Conservation (phyloP, 2,888 invertebrate species). For the Xiphydria camelus region DNA sequence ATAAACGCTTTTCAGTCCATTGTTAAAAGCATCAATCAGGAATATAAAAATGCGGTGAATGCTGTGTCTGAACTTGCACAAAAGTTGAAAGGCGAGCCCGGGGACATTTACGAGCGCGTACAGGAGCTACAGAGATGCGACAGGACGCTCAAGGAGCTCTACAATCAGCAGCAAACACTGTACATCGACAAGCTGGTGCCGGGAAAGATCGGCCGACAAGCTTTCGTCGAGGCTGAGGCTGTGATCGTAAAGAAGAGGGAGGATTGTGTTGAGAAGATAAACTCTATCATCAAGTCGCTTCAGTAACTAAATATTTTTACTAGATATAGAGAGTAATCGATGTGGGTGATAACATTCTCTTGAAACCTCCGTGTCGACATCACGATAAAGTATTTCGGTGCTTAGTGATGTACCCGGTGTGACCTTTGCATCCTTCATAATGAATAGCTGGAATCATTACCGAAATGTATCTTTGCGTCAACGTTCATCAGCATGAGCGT, state of each 20-base stretch:
- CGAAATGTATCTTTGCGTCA: too few species aligned
- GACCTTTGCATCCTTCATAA: too few species aligned
- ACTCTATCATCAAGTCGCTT: slow-evolving; percentile 58
- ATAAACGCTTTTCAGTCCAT: slow-evolving; percentile 56
- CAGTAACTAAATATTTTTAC: slow-evolving; percentile 44
- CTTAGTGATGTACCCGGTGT: too few species aligned
- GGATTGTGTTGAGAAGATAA: slow-evolving; percentile 62
- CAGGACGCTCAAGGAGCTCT: slow-evolving; percentile 56
- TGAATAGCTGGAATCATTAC: too few species aligned
- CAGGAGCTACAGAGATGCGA: slow-evolving; percentile 66
- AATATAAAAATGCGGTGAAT: slow-evolving; percentile 64
- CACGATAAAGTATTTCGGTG: too few species aligned
- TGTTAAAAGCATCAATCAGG: slow-evolving; percentile 64
- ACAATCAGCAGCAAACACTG: slow-evolving; percentile 59
- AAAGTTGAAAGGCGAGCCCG: slow-evolving; percentile 64
- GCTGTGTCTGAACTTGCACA: slow-evolving; percentile 59
- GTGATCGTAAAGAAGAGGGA: slow-evolving; percentile 63
- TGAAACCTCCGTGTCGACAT: too few species aligned
- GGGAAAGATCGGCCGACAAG: slow-evolving; percentile 64
- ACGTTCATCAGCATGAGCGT: too few species aligned
- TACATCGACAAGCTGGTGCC: slow-evolving; percentile 67
- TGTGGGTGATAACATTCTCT: too few species aligned
- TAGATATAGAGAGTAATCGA: too few species aligned
- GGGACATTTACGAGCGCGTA: slow-evolving; percentile 66
- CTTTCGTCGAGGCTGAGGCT: slow-evolving; percentile 65